These are phyloP conservation scores for Sebastes steindachneri DNA, from an alignment of 2,797 vertebrate genomes.

Conservation along the genomic window DNA sequence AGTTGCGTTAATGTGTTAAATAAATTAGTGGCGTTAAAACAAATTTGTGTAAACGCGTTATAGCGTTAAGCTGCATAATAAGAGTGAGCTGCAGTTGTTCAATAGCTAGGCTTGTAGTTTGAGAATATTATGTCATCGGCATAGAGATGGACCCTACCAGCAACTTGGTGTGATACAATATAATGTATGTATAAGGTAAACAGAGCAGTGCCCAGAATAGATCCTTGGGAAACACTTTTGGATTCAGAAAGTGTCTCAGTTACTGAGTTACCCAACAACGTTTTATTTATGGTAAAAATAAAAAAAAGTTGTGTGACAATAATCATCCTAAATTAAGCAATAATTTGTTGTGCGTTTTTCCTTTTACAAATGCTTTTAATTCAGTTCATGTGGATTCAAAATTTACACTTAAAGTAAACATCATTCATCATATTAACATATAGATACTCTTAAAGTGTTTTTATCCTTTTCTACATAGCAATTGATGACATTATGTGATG, in stretches of 20 bases:
- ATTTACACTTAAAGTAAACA: neutral
- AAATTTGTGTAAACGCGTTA: no score
- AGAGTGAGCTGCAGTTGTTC: neutral
- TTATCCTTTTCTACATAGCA: neutral
- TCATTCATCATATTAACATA: neutral
- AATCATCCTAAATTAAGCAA: neutral
- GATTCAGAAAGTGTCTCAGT: neutral
- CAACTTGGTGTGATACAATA: neutral
- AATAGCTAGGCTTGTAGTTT: neutral
- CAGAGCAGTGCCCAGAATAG: neutral
- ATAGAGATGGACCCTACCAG: neutral
- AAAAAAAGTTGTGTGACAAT: neutral
- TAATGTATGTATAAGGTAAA: neutral
- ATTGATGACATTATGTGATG: neutral
- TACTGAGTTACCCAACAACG: neutral
- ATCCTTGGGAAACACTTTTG: neutral
- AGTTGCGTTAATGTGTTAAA: no score
- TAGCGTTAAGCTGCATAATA: neutral
- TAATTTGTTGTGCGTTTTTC: neutral
- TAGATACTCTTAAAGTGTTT: neutral
- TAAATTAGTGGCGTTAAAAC: no score
- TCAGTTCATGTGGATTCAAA: neutral
- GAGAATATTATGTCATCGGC: neutral
- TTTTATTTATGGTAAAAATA: neutral
- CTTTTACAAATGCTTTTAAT: neutral